Base-by-base conservation (phyloP, 2,797 vertebrate genomes). In the Ibycter americanus region DNA sequence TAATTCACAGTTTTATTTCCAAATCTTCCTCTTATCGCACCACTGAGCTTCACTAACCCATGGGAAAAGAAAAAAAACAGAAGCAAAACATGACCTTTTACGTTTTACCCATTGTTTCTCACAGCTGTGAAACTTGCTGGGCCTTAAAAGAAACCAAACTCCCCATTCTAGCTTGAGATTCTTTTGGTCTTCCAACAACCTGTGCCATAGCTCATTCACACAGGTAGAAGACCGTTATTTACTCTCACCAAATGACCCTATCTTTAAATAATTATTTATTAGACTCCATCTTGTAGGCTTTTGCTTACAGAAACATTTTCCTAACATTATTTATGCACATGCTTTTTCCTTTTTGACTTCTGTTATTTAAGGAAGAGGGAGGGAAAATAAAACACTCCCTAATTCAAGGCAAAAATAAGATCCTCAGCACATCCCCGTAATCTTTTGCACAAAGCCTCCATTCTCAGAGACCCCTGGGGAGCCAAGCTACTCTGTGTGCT, bases 311-410 rank as follows among this genome's bases (percentile, higher is more conserved):
- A 71, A 61, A 27, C 58, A 14, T n/a, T 79, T 71, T 40, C 26
- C 25, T 44, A 14, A 19, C 83, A 54, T 31, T 47, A 9, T 71
- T 76, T 58, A 55, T 25, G 66, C 13, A 6, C 6, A 6, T 46
- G 6, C 1, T 59, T 85, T 81, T 38, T 32, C 8, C 4, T 32
- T 71, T 87, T 70, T 54, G 9, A n/a, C 21, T 74, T 62, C 47
- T 61, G 12, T 47, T 74, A 40, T 32, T 65, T 61, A 85, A 56
- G 9, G 23, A 49, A 61, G 22, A 70, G 12, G 20, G 29, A 78
- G 8, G 4, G 18, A 68, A 71, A 20, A 47, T 9, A 51, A 72
- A 71, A 38, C 63, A 11, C 5, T 51, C 56, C 0, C 0, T 16
- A 66, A 77, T n/a, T 79, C 56, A 67, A 79, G 20, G n/a, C 44